Base-by-base conservation (phyloP, 64 coral and sea anemone genomes). In the Montipora efflorescens region DNA sequence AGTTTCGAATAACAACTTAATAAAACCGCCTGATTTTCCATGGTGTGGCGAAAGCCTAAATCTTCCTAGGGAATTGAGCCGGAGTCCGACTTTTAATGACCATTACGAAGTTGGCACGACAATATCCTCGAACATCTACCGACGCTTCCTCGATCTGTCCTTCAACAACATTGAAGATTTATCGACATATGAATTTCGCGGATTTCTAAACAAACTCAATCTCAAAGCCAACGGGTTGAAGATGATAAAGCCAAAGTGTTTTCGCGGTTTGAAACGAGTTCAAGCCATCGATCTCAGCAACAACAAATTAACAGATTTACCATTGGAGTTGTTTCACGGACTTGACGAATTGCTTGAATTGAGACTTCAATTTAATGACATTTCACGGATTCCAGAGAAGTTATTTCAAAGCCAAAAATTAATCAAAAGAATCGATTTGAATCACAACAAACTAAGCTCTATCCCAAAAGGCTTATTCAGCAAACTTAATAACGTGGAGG, bases 91-190 rank as follows among this genome's bases (percentile, higher is more conserved):
- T 9, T 78, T 28, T 73, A 94, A 94, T 77, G 23, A 90, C 2
- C 92, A 97, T 12, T 97, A 97, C 48, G 66, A 94, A 79, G 76
- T 78, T 2, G 81, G 77, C 8, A 77, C 88, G 9, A 89, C 45
- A 25, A 70, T 97, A 3, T 19, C 74, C 19, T 83, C 83, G 9
- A 78, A 88, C 19, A 68, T 91, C 5, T 97, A 97, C 72, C 83
- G 92, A 48, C 88, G 95, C 15, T 97, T 97, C 71, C 77, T 97
- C 47, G 44, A 69, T 20, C 57, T 97, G 3, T 82, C 91, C 20
- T 94, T 80, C 61, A 97, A 94, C 67, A 82, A 93, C 22, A 96
- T 94, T 25, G 62, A 79, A 85, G 51, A 94, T 87, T 77, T 91
- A 74, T 88, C 88, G 18, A 69, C 43, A 19, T 67, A 82, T 18